Percentiles rank a stretch among this genome's conserved stretches.
Evolutionary conservation across 2,113 vertebrate genomes (phyloP).

Genomic region (Grantiella picta): DNA sequence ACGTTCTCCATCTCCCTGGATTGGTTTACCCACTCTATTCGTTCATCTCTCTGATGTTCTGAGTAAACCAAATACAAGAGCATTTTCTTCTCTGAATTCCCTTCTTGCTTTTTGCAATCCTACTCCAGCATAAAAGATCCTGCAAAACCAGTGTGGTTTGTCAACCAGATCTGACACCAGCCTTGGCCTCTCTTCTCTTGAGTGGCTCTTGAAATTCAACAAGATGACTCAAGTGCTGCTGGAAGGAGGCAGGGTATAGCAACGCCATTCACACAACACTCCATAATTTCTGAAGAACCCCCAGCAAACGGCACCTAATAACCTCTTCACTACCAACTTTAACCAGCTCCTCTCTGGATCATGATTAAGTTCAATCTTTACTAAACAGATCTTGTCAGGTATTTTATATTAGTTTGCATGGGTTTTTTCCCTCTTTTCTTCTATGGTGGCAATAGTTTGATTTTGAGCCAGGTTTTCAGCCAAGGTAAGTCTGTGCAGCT

Average conservation of each 20-base stretch:
- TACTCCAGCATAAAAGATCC: not conserved
- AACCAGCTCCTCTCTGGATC: conserved; percentile 48
- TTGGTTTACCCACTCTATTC: not conserved
- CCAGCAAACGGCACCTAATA: conserved; percentile 39
- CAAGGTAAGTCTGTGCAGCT: not conserved
- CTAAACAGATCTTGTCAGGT: not conserved
- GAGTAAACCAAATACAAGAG: not conserved
- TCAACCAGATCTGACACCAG: conserved; percentile 8
- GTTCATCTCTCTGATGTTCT: not conserved
- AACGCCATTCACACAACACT: conserved; percentile 8
- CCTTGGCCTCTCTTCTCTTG: not conserved
- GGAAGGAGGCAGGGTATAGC: not conserved
- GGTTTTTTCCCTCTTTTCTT: not conserved
- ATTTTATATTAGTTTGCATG: not conserved
- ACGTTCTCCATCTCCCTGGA: not conserved
- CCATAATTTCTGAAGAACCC: conserved; percentile 50
- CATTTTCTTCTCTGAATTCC: not conserved
- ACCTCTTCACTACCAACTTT: conserved; percentile 46
- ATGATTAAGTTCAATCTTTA: conserved; percentile 1
- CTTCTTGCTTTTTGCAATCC: not conserved
- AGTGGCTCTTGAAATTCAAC: conserved; percentile 44
- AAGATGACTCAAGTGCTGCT: conserved; percentile 41
- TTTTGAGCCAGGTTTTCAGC: not conserved
- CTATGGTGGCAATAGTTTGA: not conserved
- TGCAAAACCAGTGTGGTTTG: not conserved